phyloP scores from a whole-genome alignment of 2,797 vertebrate species.

The Mycteria americana region DNA sequence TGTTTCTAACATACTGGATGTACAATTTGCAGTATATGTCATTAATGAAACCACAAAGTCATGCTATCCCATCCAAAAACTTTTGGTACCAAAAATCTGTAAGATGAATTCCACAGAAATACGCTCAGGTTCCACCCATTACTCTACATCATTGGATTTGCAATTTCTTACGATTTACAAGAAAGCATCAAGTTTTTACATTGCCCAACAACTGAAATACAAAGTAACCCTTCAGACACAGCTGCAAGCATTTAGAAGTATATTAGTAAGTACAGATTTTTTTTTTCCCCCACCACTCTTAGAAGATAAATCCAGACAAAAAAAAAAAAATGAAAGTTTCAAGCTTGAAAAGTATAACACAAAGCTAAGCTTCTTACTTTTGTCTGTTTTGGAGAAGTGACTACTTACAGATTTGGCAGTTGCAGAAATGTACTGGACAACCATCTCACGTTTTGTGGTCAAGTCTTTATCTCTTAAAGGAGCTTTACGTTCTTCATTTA shows the following conservation, averaged over 20 bases:
- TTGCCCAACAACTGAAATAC: slow-evolving; percentile 28
- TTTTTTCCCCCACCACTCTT: neutral
- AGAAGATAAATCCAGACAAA: neutral
- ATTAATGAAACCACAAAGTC: neutral
- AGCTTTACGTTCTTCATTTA: slow-evolving; percentile 96
- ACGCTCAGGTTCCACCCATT: slow-evolving; percentile 20
- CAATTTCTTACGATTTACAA: slow-evolving; percentile 31
- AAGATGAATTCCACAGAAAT: slow-evolving; percentile 40
- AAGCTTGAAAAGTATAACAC: slow-evolving; percentile 48
- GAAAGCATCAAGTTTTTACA: slow-evolving; percentile 49
- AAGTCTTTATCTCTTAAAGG: slow-evolving; percentile 94
- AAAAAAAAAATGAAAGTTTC: slow-evolving; percentile 34
- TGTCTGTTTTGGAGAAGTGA: neutral
- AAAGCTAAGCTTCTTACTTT: slow-evolving; percentile 68
- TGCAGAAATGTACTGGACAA: slow-evolving; percentile 97
- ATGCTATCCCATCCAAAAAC: neutral
- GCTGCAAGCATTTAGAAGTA: slow-evolving; percentile 24
- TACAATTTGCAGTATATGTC: neutral
- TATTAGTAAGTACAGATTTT: neutral
- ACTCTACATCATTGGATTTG: neutral
- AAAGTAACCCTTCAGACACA: slow-evolving; percentile 43
- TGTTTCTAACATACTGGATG: neutral
- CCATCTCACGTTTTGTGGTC: slow-evolving; percentile 95
- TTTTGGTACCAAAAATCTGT: neutral
- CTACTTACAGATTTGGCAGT: slow-evolving; percentile 98